A percentile compares a stretch with the other conserved stretches of the same genome.
These are phyloP conservation scores for Ciconia boyciana DNA, from an alignment of 2,113 vertebrate genomes.

Conservation along the genomic window DNA sequence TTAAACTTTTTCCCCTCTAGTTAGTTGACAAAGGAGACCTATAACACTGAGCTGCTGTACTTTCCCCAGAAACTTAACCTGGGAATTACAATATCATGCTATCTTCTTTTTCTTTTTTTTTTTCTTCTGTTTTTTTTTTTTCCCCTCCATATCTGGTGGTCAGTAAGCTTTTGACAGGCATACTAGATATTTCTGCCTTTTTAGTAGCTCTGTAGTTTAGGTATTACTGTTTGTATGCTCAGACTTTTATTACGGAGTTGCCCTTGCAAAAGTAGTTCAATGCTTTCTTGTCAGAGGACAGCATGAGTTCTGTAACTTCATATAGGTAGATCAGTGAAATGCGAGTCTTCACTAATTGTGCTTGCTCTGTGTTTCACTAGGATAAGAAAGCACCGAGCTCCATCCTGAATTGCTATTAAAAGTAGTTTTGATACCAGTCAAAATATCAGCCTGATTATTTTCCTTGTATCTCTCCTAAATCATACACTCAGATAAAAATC, in stretches of 20 bases:
- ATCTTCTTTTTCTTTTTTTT: background rate
- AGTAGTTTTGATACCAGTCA: background rate
- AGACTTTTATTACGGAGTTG: background rate
- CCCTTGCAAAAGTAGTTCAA: background rate
- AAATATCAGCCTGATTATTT: background rate
- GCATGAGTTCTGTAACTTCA: background rate
- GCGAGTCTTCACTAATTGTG: background rate
- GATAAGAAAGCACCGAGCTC: background rate
- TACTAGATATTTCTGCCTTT: background rate
- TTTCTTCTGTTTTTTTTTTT: no score
- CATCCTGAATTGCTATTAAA: background rate
- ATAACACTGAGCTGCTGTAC: background rate
- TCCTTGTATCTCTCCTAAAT: background rate
- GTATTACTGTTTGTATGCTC: background rate
- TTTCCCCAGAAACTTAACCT: background rate
- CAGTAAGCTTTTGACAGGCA: background rate
- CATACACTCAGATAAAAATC: background rate
- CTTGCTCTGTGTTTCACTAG: background rate
- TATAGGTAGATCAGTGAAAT: background rate
- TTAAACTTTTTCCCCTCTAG: background rate
- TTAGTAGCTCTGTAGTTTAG: background rate
- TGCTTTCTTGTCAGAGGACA: background rate
- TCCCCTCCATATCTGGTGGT: background rate
- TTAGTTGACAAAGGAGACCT: background rate
- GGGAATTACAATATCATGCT: background rate